Evolutionary conservation across 2,113 vertebrate genomes (phyloP), one percentile per base, ranked within the genome.

Genomic region (Corythaixoides concolor): DNA sequence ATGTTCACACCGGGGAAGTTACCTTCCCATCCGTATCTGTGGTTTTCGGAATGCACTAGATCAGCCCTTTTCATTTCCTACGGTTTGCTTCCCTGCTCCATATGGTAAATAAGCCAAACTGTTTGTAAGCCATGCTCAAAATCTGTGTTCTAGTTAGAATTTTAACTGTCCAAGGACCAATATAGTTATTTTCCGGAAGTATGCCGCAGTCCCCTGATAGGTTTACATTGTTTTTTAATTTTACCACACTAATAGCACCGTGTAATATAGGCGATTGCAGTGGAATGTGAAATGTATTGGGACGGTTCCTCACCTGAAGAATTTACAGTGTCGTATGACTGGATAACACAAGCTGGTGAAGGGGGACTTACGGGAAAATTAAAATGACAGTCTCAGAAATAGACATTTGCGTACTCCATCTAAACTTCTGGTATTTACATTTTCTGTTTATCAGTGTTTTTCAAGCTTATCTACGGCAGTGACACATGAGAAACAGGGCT

Each of bases 371-470:
- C 0, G 10, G n/a, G 50, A n/a, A 68, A 83, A 89, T 58, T 24
- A 85, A 60, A 75, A 79, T 30, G 23, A 56, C 49, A 58, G 47
- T 43, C 74, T 95, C 39, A 15, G 41, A 87, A 95, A 76, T 1
- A 82, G 79, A 30, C 63, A 45, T 90, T 93, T 85, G 73, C 77
- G 50, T 78, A 26, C 23, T 92, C 68, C 80, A 60, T 52, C 79
- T 84, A 52, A 89, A 67, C 77, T 91, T 74, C 27, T 24, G 49
- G n/a, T 87, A 53, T 75, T 93, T 90, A 74, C 77, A 23, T 78
- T 81, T 91, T 56, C 74, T 72, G 8, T 80, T 86, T 91, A 83
- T 88, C 89, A 88, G 91, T 49, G 79, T 43, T 90, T 94, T 90
- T 33, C 88, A 93, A 88, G 89, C 79, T 93, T 78, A 68, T 62